Evolutionary conservation across 2,888 invertebrate species (phyloP).

Genomic region (Acanthopleura granulata): DNA sequence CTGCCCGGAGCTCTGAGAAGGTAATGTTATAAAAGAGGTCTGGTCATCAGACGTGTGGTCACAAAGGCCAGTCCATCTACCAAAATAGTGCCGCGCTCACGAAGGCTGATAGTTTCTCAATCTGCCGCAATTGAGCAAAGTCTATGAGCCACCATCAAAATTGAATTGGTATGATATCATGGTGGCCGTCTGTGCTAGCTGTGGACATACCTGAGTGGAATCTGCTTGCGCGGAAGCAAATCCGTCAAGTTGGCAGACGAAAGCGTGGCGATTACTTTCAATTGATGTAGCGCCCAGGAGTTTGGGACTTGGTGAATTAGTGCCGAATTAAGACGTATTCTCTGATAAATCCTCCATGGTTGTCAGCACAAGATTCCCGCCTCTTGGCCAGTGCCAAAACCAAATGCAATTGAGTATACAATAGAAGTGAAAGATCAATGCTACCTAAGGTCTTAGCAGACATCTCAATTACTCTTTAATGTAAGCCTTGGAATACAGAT

Average conservation of each 20-base stretch:
- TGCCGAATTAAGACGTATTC: conserved; percentile 19
- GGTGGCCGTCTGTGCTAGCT: background rate
- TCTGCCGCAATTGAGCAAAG: background rate
- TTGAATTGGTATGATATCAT: background rate
- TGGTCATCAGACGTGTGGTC: conserved; percentile 3
- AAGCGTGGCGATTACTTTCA: conserved; percentile 13
- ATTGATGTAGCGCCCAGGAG: conserved; percentile 14
- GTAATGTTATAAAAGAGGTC: conserved; percentile 12
- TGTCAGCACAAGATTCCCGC: conserved; percentile 8
- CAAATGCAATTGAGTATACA: conserved; percentile 16
- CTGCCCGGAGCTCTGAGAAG: background rate
- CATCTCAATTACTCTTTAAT: conserved; percentile 18
- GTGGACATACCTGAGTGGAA: conserved; percentile 14
- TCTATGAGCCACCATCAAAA: background rate
- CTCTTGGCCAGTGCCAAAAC: background rate
- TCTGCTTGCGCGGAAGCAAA: background rate
- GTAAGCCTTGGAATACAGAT: background rate
- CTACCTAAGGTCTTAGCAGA: conserved; percentile 11
- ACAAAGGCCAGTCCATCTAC: background rate
- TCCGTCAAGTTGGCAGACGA: background rate
- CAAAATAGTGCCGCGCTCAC: background rate
- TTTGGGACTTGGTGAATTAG: conserved; percentile 12
- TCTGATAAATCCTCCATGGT: conserved; percentile 16
- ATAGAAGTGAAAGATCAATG: conserved; percentile 16
- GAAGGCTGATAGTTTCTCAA: conserved; percentile 5